These are phyloP conservation scores for Drosophila ananassae DNA, from an alignment of 1,140 invertebrate species.

Conservation along the genomic window DNA sequence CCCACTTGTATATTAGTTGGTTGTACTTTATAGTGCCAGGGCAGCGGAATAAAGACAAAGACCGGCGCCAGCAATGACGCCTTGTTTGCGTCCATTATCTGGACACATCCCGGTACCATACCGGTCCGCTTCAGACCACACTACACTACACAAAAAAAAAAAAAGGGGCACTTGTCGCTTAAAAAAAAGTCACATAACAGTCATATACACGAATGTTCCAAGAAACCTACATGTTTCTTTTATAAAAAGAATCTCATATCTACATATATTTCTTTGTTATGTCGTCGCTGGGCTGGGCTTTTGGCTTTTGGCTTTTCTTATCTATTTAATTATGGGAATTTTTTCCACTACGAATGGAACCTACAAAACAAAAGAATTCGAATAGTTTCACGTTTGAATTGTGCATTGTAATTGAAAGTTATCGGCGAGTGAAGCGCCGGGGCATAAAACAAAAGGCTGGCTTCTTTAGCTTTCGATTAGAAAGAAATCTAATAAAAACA, in stretches of 20 bases:
- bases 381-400: background rate
- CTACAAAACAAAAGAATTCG: background rate
- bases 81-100: conserved; percentile 66
- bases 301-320: conserved; percentile 3
- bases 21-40: conserved; percentile 29
- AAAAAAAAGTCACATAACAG: background rate
- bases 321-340: conserved; percentile 1
- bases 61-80: conserved; percentile 59
- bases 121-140: background rate
- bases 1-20: conserved; percentile 19
- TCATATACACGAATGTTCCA: too few species aligned
- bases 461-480: conserved; percentile 35
- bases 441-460: conserved; percentile 7
- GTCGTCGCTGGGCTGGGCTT: conserved; percentile 11
- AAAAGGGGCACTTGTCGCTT: background rate
- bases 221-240: too few species aligned
- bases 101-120: conserved; percentile 16
- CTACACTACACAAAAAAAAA: background rate
- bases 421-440: conserved; percentile 6
- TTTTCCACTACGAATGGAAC: background rate
- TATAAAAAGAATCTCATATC: background rate
- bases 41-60: conserved; percentile 45
- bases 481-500: conserved; percentile 9
- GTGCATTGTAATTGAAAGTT: background rate
- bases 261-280: background rate